Evolutionary conservation across 2,113 vertebrate species (phyloP).

Genomic region (Heterochromis multidens): DNA sequence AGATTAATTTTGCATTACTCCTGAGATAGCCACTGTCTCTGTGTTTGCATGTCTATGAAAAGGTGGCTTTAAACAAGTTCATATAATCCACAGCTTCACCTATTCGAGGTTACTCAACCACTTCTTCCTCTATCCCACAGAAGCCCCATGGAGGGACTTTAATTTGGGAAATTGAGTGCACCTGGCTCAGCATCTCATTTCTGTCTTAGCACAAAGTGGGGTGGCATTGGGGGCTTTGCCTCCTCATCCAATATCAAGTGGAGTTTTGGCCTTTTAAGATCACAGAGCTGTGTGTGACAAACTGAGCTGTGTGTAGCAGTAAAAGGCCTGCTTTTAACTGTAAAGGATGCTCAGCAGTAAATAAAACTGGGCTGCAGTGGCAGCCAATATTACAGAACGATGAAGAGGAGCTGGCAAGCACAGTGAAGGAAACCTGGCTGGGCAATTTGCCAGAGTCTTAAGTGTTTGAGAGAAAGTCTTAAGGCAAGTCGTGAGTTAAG

Average conservation of each 20-base stretch:
- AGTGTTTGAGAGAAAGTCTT: neutral
- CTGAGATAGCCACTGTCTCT: neutral
- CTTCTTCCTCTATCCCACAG: neutral
- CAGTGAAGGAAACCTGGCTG: neutral
- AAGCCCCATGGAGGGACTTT: conserved; percentile 17
- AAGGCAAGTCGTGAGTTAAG: neutral
- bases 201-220: conserved; percentile 8
- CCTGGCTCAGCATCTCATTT: conserved; percentile 23
- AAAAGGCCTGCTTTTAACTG: neutral
- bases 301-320: neutral
- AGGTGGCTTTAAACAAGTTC: neutral
- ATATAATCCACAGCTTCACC: neutral
- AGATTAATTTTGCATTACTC: neutral
- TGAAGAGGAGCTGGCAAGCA: neutral
- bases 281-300: neutral
- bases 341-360: neutral
- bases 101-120: neutral
- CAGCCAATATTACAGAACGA: neutral
- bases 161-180: conserved; percentile 33
- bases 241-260: neutral
- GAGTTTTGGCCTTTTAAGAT: neutral
- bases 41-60: neutral
- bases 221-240: neutral
- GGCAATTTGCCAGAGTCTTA: neutral
- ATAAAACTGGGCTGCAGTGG: neutral